These are phyloP conservation scores for Fragum fragum DNA, from an alignment of 2,888 invertebrate species.

Conservation along the genomic window DNA sequence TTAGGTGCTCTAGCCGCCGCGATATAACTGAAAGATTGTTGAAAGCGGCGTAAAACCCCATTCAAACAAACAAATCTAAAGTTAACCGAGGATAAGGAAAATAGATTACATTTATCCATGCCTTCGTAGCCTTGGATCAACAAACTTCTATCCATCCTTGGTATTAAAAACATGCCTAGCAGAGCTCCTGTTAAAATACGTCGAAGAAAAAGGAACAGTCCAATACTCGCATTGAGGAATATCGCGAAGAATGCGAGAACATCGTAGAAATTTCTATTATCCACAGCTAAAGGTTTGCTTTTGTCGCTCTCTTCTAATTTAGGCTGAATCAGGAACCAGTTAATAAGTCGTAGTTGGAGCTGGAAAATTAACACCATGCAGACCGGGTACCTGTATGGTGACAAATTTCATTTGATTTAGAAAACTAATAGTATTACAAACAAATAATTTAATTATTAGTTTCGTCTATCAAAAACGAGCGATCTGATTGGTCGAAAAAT, in stretches of 20 bases:
- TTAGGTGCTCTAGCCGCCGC: no score
- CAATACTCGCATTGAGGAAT: slow-evolving; percentile 64
- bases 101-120: slow-evolving; percentile 56
- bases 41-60: no score
- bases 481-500: no score
- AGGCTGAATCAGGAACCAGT: slow-evolving; percentile 59
- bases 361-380: slow-evolving; percentile 59
- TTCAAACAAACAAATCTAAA: no score
- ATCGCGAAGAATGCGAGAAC: slow-evolving; percentile 62
- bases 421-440: no score
- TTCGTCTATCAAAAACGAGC: no score
- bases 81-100: no score
- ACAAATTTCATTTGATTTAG: no score
- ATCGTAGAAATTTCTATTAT: slow-evolving; percentile 66
- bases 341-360: slow-evolving; percentile 57
- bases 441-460: no score
- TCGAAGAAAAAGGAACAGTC: slow-evolving; percentile 50
- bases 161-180: slow-evolving; percentile 58
- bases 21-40: no score
- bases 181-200: slow-evolving; percentile 51
- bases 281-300: slow-evolving; percentile 60
- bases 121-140: slow-evolving; percentile 55
- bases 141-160: slow-evolving; percentile 60
- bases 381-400: slow-evolving; percentile 57
- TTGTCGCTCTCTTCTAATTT: slow-evolving; percentile 48